Percentiles rank a stretch among this genome's conserved stretches.
Conservation (phyloP, 2,113 vertebrate species). For the Dasyprocta punctata region DNA sequence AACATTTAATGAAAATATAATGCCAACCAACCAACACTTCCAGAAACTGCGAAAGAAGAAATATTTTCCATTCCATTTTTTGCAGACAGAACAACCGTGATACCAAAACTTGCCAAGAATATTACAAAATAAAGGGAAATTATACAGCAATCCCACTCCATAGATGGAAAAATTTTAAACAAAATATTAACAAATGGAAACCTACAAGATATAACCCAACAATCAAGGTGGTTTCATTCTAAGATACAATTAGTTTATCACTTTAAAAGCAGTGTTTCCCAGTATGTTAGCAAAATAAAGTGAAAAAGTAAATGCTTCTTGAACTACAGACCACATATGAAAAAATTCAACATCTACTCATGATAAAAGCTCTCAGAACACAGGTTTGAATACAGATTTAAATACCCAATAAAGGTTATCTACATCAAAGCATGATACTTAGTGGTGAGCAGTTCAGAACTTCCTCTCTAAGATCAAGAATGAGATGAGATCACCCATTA, state of each 20-base stretch:
- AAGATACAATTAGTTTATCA: background rate
- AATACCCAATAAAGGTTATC: background rate
- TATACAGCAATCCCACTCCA: background rate
- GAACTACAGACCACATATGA: background rate
- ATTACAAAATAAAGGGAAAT: background rate
- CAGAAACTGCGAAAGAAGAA: background rate
- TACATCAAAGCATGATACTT: background rate
- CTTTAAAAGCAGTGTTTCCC: background rate
- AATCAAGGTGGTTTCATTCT: background rate
- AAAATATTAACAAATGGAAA: constrained; percentile 11
- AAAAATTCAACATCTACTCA: background rate
- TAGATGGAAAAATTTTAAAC: background rate
- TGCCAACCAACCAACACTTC: background rate
- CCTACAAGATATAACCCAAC: background rate
- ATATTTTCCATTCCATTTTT: background rate
- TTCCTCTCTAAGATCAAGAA: background rate
- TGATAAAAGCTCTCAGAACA: background rate
- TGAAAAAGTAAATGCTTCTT: background rate
- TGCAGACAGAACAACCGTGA: constrained; percentile 16
- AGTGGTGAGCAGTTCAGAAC: background rate
- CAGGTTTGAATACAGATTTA: background rate
- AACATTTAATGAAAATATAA: constrained; percentile 25
- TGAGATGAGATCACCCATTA: background rate
- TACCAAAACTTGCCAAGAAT: constrained; percentile 12
- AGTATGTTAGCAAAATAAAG: background rate